These are phyloP conservation scores for Enteromius unitaeniatus DNA, from an alignment of 2,797 vertebrate genomes.

Conservation along the genomic window DNA sequence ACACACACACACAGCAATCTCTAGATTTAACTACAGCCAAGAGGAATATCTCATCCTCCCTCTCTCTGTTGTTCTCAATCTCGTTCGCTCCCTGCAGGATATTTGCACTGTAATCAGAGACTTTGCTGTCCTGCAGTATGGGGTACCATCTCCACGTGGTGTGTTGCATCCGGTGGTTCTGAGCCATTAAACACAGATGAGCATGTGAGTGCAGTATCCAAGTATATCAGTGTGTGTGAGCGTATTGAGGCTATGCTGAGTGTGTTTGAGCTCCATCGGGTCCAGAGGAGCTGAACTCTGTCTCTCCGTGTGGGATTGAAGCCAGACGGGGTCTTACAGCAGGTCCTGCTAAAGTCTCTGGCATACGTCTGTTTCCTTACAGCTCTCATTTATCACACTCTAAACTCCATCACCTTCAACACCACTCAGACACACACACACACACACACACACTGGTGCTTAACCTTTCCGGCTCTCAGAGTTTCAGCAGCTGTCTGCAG, in stretches of 20 bases:
- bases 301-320: conserved; percentile 28
- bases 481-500: conserved; percentile 11
- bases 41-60: conserved; percentile 6
- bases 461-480: conserved; percentile 38
- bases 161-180: conserved; percentile 10
- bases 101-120: conserved; percentile 41
- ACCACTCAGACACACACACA: conserved; percentile 28
- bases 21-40: conserved; percentile 17
- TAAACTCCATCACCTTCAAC: conserved; percentile 39
- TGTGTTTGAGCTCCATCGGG: background rate
- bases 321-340: conserved; percentile 40
- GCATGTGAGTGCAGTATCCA: conserved; percentile 1
- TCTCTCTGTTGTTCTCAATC: conserved; percentile 16
- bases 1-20: background rate
- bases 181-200: conserved; percentile 31
- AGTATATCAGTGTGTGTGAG: conserved; percentile 3
- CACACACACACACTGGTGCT: conserved; percentile 16
- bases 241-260: conserved; percentile 5
- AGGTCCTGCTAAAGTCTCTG: conserved; percentile 37
- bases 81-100: conserved; percentile 22
- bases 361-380: conserved; percentile 34
- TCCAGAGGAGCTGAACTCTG: conserved; percentile 24
- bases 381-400: conserved; percentile 48
- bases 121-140: conserved; percentile 44
- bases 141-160: conserved; percentile 23